phyloP scores from a whole-genome alignment of 2,113 vertebrate genomes.

The Dryoscopus gambensis region DNA sequence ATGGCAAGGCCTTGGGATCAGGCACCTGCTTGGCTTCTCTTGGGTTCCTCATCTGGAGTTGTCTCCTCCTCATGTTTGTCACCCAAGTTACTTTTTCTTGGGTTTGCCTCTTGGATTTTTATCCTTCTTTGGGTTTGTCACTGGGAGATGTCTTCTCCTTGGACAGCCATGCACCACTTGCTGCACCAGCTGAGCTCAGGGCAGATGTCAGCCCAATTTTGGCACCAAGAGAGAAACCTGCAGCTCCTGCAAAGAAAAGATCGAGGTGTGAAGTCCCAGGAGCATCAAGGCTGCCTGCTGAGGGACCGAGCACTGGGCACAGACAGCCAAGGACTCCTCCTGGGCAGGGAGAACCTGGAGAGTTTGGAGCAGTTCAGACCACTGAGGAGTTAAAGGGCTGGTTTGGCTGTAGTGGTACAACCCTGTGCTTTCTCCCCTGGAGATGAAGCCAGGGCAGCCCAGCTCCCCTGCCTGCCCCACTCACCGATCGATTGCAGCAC shows the following conservation, averaged over 20 bases:
- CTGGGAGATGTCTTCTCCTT: rapidly evolving
- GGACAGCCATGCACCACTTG: rapidly evolving
- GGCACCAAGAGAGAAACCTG: background rate
- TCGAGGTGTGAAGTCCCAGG: rapidly evolving
- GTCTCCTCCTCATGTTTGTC: rapidly evolving
- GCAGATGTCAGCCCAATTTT: rapidly evolving
- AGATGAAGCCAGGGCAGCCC: background rate
- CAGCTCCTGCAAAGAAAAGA: background rate
- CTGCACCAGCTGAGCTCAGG: rapidly evolving
- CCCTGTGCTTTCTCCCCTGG: rapidly evolving
- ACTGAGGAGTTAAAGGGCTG: rapidly evolving
- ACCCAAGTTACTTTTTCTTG: rapidly evolving
- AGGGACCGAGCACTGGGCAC: background rate
- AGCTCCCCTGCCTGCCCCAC: background rate
- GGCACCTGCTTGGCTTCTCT: background rate
- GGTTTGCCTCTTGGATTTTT: background rate
- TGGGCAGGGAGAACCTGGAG: background rate
- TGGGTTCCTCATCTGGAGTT: rapidly evolving
- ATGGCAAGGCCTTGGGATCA: background rate
- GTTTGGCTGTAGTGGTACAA: rapidly evolving
- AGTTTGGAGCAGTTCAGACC: rapidly evolving
- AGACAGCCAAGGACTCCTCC: background rate
- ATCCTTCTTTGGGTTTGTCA: too few species aligned
- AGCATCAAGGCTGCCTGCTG: background rate
- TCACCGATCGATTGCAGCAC: background rate